Evolutionary conservation across 64 coral and sea anemone species (phyloP), one percentile per base, ranked within the genome.

Genomic region (Porites lutea): DNA sequence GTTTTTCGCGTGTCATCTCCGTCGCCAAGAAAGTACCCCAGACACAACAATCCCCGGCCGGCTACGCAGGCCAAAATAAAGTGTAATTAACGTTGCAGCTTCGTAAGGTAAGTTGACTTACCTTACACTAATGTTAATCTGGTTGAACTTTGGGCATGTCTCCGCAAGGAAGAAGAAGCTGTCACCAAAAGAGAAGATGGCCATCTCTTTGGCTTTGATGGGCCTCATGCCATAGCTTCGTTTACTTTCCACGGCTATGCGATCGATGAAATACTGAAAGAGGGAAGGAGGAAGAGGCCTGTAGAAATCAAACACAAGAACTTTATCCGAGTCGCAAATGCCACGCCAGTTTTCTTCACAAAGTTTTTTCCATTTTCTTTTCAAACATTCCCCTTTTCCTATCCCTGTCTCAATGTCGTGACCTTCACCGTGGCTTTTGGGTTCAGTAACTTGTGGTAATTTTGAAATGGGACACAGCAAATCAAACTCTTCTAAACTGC

Each of bases 131-230:
- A 93, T 71, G 64, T 66, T 87, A 37, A 93, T 55, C 53, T 93
- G 91, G 83, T 88, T 93, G 65, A 88, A 27, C 19, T 79, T 93
- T 23, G 14, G 85, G 21, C n/a, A 80, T 15, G 52, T n/a, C 52
- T 93, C 75, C 27, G 79, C 53, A 59, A 88, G 67, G 23, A 93
- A 63, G 52, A 88, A 81, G 84, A 72, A 81, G 9, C 48, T 79
- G 48, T 93, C 85, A 19, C 64, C 91, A 88, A 93, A 88, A 10
- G 91, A 93, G 65, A 93, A 93, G 3, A 93, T 72, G 5, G 83
- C 91, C 79, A 88, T 87, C 46, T 48, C 23, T 68, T 79, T 86
- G 5, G 74, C 57, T 2, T 88, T 63, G 53, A 88, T 87, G 10
- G 91, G 65, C 13, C 69, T 93, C 75, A 88, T 93, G 23, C 91